Evolutionary conservation across 1,140 invertebrate genomes (phyloP).

Genomic region (Drosophila neocordata): DNA sequence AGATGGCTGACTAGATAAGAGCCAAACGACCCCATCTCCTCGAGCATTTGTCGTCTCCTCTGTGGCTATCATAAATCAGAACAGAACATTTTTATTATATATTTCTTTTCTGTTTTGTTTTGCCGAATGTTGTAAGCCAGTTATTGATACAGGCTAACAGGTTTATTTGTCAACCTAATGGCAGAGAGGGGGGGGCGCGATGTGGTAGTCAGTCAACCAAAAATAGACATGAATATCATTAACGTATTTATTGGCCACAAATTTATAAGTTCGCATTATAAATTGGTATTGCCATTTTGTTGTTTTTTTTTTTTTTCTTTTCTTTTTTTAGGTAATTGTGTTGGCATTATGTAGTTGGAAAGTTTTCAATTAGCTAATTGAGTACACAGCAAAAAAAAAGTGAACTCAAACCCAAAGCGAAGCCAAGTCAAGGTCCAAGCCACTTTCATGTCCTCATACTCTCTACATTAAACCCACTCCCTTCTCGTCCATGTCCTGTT

Average conservation of each 20-base stretch:
- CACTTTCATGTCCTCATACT: not conserved
- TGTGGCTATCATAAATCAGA: conserved; percentile 63
- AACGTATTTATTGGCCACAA: conserved; percentile 16
- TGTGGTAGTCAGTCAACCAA: not conserved
- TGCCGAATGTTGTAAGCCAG: conserved; percentile 51
- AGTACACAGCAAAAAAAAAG: conserved; percentile 45
- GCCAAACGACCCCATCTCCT: conserved; percentile 12
- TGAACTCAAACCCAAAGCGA: conserved; percentile 11
- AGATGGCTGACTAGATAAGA: conserved; percentile 71
- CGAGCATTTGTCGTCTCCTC: conserved; percentile 9
- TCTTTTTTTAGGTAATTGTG: conserved; percentile 1
- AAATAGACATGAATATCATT: conserved; percentile 38
- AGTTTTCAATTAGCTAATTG: conserved; percentile 75
- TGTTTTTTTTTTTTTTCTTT: not conserved
- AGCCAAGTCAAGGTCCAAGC: not conserved
- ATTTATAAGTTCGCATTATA: conserved; percentile 7
- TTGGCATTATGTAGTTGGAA: conserved; percentile 37
- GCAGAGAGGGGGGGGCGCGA: conserved; percentile 1
- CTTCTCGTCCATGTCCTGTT: conserved; percentile 19
- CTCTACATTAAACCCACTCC: no score
- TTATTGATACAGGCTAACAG: conserved; percentile 74
- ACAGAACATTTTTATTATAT: conserved; percentile 31
- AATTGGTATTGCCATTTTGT: not conserved
- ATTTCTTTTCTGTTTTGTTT: conserved; percentile 15
- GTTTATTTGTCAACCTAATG: conserved; percentile 61